Base-by-base conservation (phyloP, 2,888 invertebrate genomes). In the Sphaerophoria taeniata region DNA sequence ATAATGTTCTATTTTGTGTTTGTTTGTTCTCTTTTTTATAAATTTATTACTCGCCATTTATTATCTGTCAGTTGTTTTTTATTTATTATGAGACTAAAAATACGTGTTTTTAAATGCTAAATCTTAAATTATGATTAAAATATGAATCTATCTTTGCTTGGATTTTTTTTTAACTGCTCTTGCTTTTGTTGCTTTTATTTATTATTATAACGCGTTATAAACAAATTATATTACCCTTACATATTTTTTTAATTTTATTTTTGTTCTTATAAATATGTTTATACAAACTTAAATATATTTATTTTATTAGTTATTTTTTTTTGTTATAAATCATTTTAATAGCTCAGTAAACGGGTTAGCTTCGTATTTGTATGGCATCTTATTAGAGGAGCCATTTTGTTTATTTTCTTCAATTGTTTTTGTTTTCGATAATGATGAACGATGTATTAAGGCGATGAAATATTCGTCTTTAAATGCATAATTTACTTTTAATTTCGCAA, bases 281-380 rank as follows among this genome's bases (percentile, higher is more conserved):
- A 71, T 86, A 82, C 81, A 86, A 86, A 86, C 77, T 82, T 78
- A 82, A 71, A 77, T 77, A 77, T 70, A 24, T 60, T 69, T 71
- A 58, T 71, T 71, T 73, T 58, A 53, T 71, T 53, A 75, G 71
- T 58, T 79, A 79, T 74, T 80, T 75, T 61, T 72, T 16, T 24
- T 60, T 12, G 53, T 67, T 63, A 67, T 53, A 76, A 72, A 84
- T 61, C 45, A 76, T 73, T 33, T 70, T 9, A 33, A 61, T 60
- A 84, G 71, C 65, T 79, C 72, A 85, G 45, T 73, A 47, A 69
- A 24, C 45, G 55, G 67, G n/a, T 60, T 76, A 43, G 33, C 49
- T 55, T 65, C 61, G 60, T 43, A 12, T 80, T 80, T 51, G 43
- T 51, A 63, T 67, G 67, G n/a, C n/a, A 61, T 60, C 76, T n/a